These are phyloP conservation scores for Lontra canadensis DNA, from an alignment of 2,113 vertebrate genomes.

Conservation along the genomic window DNA sequence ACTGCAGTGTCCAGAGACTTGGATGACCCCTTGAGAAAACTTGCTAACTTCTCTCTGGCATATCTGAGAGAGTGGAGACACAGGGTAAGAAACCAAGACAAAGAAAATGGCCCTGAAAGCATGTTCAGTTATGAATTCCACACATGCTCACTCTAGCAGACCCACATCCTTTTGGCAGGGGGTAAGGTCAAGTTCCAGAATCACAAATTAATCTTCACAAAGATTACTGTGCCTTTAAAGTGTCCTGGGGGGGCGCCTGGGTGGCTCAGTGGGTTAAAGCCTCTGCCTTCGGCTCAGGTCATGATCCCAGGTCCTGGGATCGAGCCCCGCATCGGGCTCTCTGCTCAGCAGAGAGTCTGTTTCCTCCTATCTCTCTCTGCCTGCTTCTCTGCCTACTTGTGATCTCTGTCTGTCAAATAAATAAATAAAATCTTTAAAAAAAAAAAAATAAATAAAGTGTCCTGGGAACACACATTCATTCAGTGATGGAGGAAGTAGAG, in stretches of 20 bases:
- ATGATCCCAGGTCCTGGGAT: no score
- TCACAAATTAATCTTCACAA: neutral
- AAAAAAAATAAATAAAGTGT: no score
- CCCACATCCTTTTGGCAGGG: neutral
- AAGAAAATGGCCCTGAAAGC: neutral
- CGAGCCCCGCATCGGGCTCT: no score
- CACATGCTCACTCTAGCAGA: neutral
- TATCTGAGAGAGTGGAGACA: neutral
- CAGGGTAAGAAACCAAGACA: neutral
- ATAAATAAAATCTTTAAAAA: no score
- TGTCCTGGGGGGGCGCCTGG: no score
- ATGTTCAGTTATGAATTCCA: neutral
- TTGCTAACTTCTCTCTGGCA: neutral
- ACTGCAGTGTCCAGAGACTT: neutral
- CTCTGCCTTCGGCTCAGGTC: no score
- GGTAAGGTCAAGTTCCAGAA: neutral
- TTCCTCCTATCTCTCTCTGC: no score
- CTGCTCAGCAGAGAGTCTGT: no score
- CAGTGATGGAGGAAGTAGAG: neutral
- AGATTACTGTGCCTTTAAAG: neutral
- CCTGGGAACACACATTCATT: neutral
- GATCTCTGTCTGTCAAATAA: no score
- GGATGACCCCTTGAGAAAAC: neutral
- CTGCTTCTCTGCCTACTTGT: no score
- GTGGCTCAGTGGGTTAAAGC: no score